These are phyloP conservation scores for Sarcophaga peregrina DNA, from an alignment of 1,140 invertebrate genomes.

Conservation along the genomic window DNA sequence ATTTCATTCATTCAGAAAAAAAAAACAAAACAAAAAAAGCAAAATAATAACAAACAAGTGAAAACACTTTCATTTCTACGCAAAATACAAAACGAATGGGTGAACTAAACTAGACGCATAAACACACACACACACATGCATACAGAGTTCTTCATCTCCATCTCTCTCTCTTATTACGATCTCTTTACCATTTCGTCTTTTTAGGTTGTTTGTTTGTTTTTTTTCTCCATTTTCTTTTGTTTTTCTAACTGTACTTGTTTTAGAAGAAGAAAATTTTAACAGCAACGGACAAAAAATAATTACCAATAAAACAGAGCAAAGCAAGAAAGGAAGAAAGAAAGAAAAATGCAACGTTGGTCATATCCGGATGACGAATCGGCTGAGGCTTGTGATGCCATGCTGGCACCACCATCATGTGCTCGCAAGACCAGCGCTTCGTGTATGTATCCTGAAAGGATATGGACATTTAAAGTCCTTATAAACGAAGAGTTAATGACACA, in stretches of 20 bases:
- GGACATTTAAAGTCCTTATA: conserved; percentile 66
- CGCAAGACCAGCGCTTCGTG: conserved; percentile 46
- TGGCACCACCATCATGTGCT: conserved; percentile 45
- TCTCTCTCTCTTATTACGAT: too few relatives aligned
- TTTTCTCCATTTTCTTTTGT: conserved; percentile 23
- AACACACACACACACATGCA: too few relatives aligned
- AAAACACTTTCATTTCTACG: too few relatives aligned
- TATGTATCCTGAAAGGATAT: conserved; percentile 64
- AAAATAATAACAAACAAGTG: too few relatives aligned
- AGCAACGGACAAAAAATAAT: background rate
- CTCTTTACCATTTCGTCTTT: background rate
- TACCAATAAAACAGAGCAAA: too few relatives aligned
- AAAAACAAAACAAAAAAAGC: too few relatives aligned
- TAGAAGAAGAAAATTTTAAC: background rate
- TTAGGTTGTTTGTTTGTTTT: background rate
- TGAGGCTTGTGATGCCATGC: conserved; percentile 48
- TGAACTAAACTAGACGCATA: too few relatives aligned
- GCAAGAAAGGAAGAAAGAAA: background rate
- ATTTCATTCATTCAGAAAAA: too few relatives aligned
- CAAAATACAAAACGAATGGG: too few relatives aligned
- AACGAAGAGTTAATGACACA: conserved; percentile 53
- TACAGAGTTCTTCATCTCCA: too few relatives aligned
- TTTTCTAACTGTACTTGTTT: conserved; percentile 34
- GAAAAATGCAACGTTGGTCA: conserved; percentile 58
- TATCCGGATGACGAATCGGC: conserved; percentile 47